Evolutionary conservation across 64 coral and sea anemone genomes (phyloP).

Genomic region (Stichodactyla mertensii): DNA sequence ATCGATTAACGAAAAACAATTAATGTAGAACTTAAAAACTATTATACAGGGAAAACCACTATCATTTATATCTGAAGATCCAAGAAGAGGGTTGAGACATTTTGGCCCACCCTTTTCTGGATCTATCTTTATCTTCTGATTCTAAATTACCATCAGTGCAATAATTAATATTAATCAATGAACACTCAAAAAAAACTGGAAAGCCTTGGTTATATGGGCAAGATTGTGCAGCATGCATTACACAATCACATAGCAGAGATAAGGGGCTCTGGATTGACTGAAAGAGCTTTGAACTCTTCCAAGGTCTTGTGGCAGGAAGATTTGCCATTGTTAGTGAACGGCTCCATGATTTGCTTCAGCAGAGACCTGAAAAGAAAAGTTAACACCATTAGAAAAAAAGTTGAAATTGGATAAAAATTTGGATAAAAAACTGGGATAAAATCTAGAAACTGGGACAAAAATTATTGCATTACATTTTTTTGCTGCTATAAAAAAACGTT

Average conservation of each 20-base stretch:
- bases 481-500: no score
- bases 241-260: not conserved
- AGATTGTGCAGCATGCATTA: not conserved
- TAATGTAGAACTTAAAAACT: no score
- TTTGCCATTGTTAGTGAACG: not conserved
- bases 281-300: conserved; percentile 10
- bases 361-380: conserved; percentile 29
- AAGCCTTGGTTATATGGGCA: not conserved
- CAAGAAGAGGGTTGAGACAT: no score
- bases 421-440: not conserved
- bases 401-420: not conserved
- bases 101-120: no score
- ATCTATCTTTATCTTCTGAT: no score
- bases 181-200: not conserved
- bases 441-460: no score
- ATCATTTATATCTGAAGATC: no score
- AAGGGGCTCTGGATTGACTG: not conserved
- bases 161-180: not conserved
- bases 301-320: not conserved
- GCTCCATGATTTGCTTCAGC: conserved; percentile 27
- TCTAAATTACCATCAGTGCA: not conserved
- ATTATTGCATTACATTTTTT: no score
- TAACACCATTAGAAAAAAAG: not conserved
- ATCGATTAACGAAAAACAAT: no score
- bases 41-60: no score